Evolutionary conservation across 2,797 vertebrate species (phyloP).

Genomic region (Pempheris klunzingeri): DNA sequence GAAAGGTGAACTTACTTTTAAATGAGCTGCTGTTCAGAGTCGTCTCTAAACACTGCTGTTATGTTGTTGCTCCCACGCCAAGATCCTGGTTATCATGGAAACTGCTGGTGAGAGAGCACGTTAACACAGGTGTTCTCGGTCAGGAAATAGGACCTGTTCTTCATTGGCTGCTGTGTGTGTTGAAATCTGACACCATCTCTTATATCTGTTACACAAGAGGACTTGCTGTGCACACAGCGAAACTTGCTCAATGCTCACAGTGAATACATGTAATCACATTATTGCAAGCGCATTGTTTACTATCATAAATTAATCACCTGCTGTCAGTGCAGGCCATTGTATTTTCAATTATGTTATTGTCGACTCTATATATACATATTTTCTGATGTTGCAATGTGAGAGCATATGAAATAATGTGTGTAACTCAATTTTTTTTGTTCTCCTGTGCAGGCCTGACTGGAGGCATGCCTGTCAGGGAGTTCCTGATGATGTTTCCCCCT

Average conservation of each 20-base stretch:
- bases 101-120: slow-evolving; percentile 70
- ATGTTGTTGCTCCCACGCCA: slow-evolving; percentile 66
- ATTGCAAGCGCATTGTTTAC: slow-evolving; percentile 25
- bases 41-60: slow-evolving; percentile 46
- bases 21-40: slow-evolving; percentile 45
- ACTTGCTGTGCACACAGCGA: slow-evolving; percentile 31
- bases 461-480: slow-evolving; percentile 34
- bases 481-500: slow-evolving; percentile 55
- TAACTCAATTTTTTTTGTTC: slow-evolving; percentile 27
- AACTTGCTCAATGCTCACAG: slow-evolving; percentile 26
- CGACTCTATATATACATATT: background rate
- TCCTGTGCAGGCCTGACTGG: slow-evolving; percentile 35
- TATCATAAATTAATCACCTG: slow-evolving; percentile 25
- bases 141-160: slow-evolving; percentile 60
- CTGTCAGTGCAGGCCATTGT: slow-evolving; percentile 7
- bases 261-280: slow-evolving; percentile 27
- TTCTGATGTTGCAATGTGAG: slow-evolving; percentile 6
- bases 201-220: slow-evolving; percentile 64
- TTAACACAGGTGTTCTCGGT: slow-evolving; percentile 78
- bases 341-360: slow-evolving; percentile 19
- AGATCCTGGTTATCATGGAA: slow-evolving; percentile 76
- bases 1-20: slow-evolving; percentile 71
- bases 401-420: slow-evolving; percentile 5
- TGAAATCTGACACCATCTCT: slow-evolving; percentile 82
- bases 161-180: slow-evolving; percentile 79